Conservation (phyloP, 2,113 vertebrate species). For the Mohoua ochrocephala region DNA sequence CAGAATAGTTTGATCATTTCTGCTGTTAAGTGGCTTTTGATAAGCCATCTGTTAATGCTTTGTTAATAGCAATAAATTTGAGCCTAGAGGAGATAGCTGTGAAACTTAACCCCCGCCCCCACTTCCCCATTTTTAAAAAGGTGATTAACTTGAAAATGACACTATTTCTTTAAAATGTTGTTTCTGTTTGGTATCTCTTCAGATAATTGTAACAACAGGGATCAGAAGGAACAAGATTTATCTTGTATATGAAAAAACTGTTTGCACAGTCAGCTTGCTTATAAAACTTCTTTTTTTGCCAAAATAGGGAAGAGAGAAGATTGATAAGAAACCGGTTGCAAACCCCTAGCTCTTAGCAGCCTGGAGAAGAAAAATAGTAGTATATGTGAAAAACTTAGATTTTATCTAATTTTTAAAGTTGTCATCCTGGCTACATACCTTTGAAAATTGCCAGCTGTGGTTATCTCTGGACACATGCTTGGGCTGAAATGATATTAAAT, state of each 20-base stretch:
- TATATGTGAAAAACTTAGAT: not conserved
- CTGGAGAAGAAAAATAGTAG: not conserved
- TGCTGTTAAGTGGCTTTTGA: constrained; percentile 40
- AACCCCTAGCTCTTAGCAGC: not conserved
- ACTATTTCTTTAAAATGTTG: not conserved
- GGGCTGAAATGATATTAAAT: not conserved
- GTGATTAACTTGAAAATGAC: constrained; percentile 3
- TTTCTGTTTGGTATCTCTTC: not conserved
- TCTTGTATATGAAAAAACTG: not conserved
- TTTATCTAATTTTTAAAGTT: not conserved
- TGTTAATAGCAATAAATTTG: constrained; percentile 34
- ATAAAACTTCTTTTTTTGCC: not conserved
- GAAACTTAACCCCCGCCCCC: not conserved
- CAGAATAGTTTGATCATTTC: constrained; percentile 10
- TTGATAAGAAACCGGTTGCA: not conserved
- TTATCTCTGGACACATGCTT: not conserved
- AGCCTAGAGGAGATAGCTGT: constrained; percentile 8
- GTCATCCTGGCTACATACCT: not conserved
- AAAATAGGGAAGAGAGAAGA: not conserved
- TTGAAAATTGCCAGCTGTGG: not conserved
- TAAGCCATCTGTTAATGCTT: constrained; percentile 38
- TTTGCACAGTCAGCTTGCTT: not conserved
- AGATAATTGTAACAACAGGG: not conserved
- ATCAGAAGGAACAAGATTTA: not conserved
- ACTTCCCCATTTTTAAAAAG: not conserved